Percentiles rank a stretch among this genome's conserved stretches.
Evolutionary conservation across 2,888 invertebrate genomes (phyloP).

Genomic region (Hyalella azteca): DNA sequence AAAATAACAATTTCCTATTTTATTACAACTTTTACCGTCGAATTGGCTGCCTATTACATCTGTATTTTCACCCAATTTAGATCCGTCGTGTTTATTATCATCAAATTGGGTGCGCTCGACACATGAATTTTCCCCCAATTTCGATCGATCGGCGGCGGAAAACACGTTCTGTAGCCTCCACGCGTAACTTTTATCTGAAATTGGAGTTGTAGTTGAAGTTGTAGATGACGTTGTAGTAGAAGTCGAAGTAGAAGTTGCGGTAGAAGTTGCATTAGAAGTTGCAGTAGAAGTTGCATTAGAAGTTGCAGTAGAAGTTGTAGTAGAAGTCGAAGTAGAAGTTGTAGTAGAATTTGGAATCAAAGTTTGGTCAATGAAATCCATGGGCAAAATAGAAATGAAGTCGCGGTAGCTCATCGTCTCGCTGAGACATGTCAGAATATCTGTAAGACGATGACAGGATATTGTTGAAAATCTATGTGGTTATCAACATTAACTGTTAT

Average conservation of each 20-base stretch:
- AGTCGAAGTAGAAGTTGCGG: background rate
- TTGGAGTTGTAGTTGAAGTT: background rate
- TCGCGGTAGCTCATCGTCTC: constrained; percentile 11
- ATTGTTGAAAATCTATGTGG: too few relatives aligned
- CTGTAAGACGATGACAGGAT: too few relatives aligned
- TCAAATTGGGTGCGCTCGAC: too few relatives aligned
- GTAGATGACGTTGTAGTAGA: background rate
- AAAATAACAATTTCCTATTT: background rate
- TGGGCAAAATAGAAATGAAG: background rate
- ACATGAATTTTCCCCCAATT: background rate
- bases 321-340: background rate
- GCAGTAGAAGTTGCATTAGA: background rate
- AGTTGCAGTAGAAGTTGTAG: background rate
- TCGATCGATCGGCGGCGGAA: background rate
- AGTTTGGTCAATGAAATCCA: background rate
- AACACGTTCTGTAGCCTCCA: background rate
- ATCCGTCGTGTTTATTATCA: too few relatives aligned
- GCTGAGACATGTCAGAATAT: background rate
- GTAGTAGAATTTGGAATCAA: background rate
- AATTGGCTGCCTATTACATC: too few relatives aligned
- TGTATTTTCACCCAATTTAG: too few relatives aligned
- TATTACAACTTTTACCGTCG: too few relatives aligned
- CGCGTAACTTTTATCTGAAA: background rate
- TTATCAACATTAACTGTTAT: too few relatives aligned
- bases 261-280: background rate